A percentile compares a stretch with the other conserved stretches of the same genome.
Conservation (phyloP, 2,797 vertebrate genomes). For the Sebastiscus tertius region DNA sequence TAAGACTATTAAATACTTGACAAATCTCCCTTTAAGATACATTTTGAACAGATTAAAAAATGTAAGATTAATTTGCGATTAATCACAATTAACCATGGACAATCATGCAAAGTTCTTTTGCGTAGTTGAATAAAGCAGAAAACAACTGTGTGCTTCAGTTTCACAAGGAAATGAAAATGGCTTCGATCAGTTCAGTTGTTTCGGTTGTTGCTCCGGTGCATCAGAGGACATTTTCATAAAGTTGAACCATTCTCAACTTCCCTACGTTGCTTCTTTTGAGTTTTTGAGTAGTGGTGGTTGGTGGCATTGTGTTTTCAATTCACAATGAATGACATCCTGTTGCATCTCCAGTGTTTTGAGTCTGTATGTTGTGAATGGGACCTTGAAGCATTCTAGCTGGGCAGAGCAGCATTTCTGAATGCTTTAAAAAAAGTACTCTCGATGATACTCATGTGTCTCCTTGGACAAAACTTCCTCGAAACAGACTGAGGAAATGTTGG, state of each 20-base stretch:
- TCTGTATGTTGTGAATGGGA: background rate
- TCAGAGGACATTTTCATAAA: background rate
- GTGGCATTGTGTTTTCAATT: background rate
- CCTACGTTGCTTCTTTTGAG: background rate
- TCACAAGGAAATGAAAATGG: background rate
- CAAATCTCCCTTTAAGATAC: too few relatives aligned
- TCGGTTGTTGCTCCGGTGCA: background rate
- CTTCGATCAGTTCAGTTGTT: background rate
- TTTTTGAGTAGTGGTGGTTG: background rate
- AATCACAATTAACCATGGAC: too few relatives aligned
- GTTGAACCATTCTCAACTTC: background rate
- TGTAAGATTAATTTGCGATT: too few relatives aligned
- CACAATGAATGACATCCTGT: background rate
- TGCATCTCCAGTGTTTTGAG: background rate
- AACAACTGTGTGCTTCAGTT: background rate
- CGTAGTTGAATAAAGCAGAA: background rate
- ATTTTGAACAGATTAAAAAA: too few relatives aligned
- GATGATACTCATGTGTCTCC: background rate
- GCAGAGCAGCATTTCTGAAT: background rate
- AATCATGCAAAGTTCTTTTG: background rate
- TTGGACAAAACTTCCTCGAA: background rate
- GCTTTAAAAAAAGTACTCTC: background rate
- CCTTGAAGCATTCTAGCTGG: background rate
- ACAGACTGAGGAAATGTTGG: background rate
- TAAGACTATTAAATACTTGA: too few relatives aligned